Evolutionary conservation across 1,140 invertebrate genomes (phyloP), one percentile per base, ranked within the genome.

Genomic region (Temnothorax nylanderi): DNA sequence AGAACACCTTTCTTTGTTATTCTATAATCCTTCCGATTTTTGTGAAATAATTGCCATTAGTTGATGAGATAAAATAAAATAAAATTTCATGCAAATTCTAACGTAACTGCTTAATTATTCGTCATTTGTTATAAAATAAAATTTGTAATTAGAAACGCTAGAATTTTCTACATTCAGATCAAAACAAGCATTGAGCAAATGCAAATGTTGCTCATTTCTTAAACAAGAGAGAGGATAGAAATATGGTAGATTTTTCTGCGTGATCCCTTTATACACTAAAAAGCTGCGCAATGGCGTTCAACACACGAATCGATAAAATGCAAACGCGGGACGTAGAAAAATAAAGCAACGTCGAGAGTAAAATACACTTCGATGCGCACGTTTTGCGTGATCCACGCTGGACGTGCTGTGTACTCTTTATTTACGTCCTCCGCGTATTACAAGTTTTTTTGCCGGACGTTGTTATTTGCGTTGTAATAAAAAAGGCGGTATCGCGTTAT

Each of bases 231-330:
- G 21, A 16, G 21, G 21, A 21, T 44, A 81, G 37, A 72, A 71
- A 72, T 72, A 44, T 16, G 21, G n/a, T 58, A 34, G n/a, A 41
- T 71, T 58, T 81, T 56, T 6, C 65, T n/a, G 11, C 47, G n/a
- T 56, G 47, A 72, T 81, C 34, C 34, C 54, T 69, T 80, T 69
- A 72, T 44, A 21, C 18, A 71, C 49, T 71, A 72, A 81, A 81
- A 81, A 81, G 65, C 21, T 54, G 62, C 49, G 65, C 49, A 56
- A 44, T 81, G 64, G 44, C 32, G 60, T 67, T 80, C 60, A 80
- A 67, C 76, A 67, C 26, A 26, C 78, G 11, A 71, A 81, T 81
- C 78, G 49, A 81, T 81, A 81, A 81, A 81, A 81, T 81, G 65
- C 65, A 81, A 81, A 81, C 78, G 44, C 49, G 65, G 37, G 10